Base-by-base conservation (phyloP, 2,797 vertebrate species). In the Cephalopachus bancanus region DNA sequence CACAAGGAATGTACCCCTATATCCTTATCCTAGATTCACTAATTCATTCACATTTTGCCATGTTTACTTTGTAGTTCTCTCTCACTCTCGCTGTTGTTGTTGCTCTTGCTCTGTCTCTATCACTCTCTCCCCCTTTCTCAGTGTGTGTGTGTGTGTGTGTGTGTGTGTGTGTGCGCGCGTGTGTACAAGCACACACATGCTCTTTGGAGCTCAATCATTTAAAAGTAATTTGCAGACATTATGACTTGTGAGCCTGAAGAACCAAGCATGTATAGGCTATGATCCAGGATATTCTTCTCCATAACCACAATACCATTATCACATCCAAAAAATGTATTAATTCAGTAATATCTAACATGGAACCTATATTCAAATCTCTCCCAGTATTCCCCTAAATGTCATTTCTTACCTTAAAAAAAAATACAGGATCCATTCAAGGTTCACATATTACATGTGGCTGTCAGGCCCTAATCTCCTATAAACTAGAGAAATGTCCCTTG, bases 151-250 rank as follows among this genome's bases (percentile, higher is more conserved):
- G 9, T 22, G 11, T 19, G 7, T 71, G 1, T 2, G 5, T 30
- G 14, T 44, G 59, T 83, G 22, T 62, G 17, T 49, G 9, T 22
- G 11, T 19, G 7, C 62, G 1, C 1, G 5, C 26, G 14, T 37
- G 11, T 6, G 0, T 65, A 2, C 16, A 12, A 3, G 44, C 1
- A 20, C 20, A 33, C 19, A 20, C n/a, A 44, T 44, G 44, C 49
- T 72, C 75, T 67, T 76, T n/a, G 51, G 14, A 26, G 26, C 9
- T 93, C 22, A 92, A 33, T 71, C 19, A 2, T 89, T 95, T 67
- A 49, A 74, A 79, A 88, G 44, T 91, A 74, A 87, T 90, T 78
- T 37, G 20, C 76, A 67, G 65, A 89, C n/a, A 30, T 80, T 62
- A 75, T 79, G 7, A 53, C 10, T 57, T 8, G 26, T 72, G 57